Evolutionary conservation across 2,797 vertebrate species (phyloP).

Genomic region (Astyanax mexicanus): DNA sequence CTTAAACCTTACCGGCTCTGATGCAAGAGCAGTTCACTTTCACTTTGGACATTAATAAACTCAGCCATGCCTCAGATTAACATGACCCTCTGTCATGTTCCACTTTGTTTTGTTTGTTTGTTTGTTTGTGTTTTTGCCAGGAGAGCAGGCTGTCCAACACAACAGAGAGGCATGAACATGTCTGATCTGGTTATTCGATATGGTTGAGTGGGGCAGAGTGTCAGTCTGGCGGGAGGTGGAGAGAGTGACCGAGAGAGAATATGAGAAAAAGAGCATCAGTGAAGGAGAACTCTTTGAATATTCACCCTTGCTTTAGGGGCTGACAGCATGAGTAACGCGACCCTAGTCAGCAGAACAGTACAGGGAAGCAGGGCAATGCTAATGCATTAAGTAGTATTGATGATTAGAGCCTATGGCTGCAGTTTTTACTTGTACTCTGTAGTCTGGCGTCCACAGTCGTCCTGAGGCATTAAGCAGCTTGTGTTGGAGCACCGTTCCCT

Average conservation of each 20-base stretch:
- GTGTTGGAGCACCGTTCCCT: background rate
- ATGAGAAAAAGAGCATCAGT: too few species aligned
- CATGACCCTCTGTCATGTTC: background rate
- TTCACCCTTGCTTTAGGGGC: background rate
- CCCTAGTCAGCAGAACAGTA: slow-evolving; percentile 3
- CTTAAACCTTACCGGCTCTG: too few species aligned
- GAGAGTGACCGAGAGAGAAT: background rate
- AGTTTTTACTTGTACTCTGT: slow-evolving; percentile 10
- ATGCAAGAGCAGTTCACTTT: too few species aligned
- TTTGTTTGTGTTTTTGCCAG: background rate
- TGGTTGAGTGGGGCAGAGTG: background rate
- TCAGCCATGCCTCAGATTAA: background rate
- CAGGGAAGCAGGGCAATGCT: background rate
- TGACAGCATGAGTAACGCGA: slow-evolving; percentile 18
- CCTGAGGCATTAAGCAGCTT: background rate
- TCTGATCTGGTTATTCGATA: slow-evolving; percentile 1
- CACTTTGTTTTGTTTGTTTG: background rate
- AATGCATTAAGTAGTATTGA: slow-evolving; percentile 34
- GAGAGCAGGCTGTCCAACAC: background rate
- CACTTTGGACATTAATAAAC: too few species aligned
- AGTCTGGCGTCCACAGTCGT: background rate
- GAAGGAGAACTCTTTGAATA: background rate
- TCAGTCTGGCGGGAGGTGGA: background rate
- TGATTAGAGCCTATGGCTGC: slow-evolving; percentile 10
- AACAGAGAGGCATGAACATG: background rate